phyloP scores from a whole-genome alignment of 1,140 invertebrate genomes.

The Lucilia sericata region DNA sequence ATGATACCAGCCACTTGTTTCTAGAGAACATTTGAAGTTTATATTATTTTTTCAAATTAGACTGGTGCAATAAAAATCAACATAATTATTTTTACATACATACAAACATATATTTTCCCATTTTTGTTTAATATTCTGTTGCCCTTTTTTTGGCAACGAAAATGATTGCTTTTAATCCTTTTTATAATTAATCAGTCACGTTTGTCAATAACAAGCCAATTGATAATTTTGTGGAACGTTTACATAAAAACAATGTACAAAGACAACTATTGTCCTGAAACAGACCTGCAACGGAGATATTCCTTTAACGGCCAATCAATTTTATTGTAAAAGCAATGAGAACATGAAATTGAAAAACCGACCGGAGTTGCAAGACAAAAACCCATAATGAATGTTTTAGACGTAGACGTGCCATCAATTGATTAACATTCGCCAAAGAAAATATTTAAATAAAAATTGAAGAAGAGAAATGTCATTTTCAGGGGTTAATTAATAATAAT shows the following conservation, averaged over 20 bases:
- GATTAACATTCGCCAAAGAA: conserved; percentile 4
- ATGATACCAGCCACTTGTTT: background rate
- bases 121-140: background rate
- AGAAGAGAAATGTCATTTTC: background rate
- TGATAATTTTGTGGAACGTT: background rate
- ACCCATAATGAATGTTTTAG: background rate
- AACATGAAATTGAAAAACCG: background rate
- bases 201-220: conserved; percentile 46
- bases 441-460: background rate
- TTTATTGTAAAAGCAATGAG: background rate
- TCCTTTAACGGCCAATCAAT: background rate
- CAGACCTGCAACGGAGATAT: background rate
- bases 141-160: background rate
- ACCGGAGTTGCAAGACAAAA: background rate
- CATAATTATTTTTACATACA: background rate
- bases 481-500: background rate
- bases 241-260: background rate
- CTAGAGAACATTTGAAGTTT: background rate
- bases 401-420: conserved; percentile 13
- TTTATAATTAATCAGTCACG: conserved; percentile 53
- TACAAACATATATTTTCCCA: background rate
- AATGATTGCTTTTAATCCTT: conserved; percentile 48
- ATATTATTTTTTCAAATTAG: too few species aligned
- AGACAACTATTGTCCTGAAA: background rate
- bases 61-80: background rate